phyloP scores from a whole-genome alignment of 37 sponge, comb jelly and placozoan species.

The Geodia barretti region DNA sequence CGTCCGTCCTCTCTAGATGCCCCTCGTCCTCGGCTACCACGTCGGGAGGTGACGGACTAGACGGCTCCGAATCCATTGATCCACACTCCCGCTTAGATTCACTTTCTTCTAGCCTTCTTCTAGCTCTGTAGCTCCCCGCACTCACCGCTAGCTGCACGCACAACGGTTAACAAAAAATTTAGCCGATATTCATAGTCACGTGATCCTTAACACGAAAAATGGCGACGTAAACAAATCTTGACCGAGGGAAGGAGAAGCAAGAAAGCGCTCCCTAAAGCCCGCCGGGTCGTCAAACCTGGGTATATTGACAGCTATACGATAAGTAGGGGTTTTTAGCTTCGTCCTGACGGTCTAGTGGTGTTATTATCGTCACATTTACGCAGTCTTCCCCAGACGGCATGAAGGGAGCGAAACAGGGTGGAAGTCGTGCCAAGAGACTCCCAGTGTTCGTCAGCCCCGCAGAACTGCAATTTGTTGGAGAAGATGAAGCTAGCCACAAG shows the following conservation, averaged over 20 bases:
- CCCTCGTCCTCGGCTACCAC: too few species aligned
- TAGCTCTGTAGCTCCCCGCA: too few species aligned
- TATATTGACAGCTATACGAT: too few species aligned
- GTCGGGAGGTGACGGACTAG: too few species aligned
- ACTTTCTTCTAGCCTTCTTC: too few species aligned
- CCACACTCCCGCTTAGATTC: too few species aligned
- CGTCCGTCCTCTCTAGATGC: too few species aligned
- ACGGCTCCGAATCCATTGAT: too few species aligned
- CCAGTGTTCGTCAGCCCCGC: conserved; percentile 89
- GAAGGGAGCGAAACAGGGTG: neutral
- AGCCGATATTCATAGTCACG: neutral
- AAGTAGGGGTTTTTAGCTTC: neutral
- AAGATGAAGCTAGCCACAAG: conserved; percentile 62
- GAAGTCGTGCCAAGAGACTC: conserved; percentile 24
- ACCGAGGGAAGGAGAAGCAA: neutral
- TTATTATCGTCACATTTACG: neutral
- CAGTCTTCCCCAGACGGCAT: too few species aligned
- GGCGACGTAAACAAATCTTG: conserved; percentile 9
- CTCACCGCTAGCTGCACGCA: neutral
- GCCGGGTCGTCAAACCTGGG: too few species aligned
- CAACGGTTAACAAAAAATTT: neutral
- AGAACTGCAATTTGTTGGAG: conserved; percentile 51
- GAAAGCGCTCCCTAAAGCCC: too few species aligned
- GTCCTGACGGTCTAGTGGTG: neutral
- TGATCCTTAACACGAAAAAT: conserved; percentile 7